phyloP scores from a whole-genome alignment of 1,140 invertebrate genomes.

The Cylas formicarius region DNA sequence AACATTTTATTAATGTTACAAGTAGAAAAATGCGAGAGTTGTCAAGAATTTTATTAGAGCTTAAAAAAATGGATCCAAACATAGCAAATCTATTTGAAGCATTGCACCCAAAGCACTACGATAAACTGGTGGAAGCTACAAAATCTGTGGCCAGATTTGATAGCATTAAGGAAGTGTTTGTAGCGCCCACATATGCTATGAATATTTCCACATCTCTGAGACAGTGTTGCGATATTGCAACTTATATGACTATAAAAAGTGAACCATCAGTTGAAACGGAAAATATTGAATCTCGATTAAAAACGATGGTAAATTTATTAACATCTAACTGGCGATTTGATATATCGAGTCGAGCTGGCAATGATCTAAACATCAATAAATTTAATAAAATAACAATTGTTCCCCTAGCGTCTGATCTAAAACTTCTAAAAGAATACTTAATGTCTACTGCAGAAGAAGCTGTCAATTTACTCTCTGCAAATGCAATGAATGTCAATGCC shows the following conservation, averaged over 20 bases:
- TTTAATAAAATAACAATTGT: slow-evolving; percentile 37
- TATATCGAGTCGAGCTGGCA: slow-evolving; percentile 26
- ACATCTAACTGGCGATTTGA: slow-evolving; percentile 24
- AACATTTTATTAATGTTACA: no score
- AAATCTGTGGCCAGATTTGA: no score
- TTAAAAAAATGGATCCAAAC: no score
- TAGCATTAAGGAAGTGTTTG: slow-evolving; percentile 15
- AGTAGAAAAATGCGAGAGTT: no score
- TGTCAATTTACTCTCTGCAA: slow-evolving; percentile 5
- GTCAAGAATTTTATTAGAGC: no score
- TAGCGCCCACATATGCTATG: slow-evolving; percentile 25
- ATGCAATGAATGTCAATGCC: slow-evolving; percentile 1
- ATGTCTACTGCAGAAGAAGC: slow-evolving; percentile 15
- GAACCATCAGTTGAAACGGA: slow-evolving; percentile 13
- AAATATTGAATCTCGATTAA: slow-evolving; percentile 21
- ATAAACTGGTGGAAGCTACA: no score
- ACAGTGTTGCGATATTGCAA: slow-evolving; percentile 28
- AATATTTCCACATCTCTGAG: slow-evolving; percentile 26
- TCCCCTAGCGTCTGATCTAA: slow-evolving; percentile 36
- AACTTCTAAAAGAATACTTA: slow-evolving; percentile 35
- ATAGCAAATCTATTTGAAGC: no score
- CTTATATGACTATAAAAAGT: slow-evolving; percentile 4
- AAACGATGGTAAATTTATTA: slow-evolving; percentile 25
- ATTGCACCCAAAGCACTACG: no score
- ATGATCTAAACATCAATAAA: slow-evolving; percentile 34